A percentile compares a stretch with the other conserved stretches of the same genome.
phyloP scores from a whole-genome alignment of 92 coral and sea anemone species.

The Chrysogorgia sp. region DNA sequence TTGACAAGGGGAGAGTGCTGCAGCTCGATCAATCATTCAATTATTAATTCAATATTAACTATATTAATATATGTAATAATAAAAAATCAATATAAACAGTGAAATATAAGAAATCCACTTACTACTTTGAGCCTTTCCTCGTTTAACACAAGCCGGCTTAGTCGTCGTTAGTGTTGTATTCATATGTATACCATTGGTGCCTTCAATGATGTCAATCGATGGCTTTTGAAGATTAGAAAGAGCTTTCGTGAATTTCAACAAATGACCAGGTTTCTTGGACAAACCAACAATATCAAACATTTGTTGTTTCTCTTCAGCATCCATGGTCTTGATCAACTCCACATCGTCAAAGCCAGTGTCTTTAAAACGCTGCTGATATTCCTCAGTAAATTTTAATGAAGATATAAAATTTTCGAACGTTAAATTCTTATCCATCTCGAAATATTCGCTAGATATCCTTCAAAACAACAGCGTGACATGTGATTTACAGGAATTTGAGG shows the following conservation, averaged over 20 bases:
- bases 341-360: constrained; percentile 36
- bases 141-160: no score
- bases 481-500: not conserved
- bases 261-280: constrained; percentile 46
- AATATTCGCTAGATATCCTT: not conserved
- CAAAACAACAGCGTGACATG: not conserved
- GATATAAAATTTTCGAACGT: no score
- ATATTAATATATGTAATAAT: constrained; percentile 7
- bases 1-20: no score
- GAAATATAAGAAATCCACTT: constrained; percentile 20
- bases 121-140: no score
- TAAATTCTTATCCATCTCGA: no score
- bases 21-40: no score
- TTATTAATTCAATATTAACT: no score
- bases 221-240: not conserved
- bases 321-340: constrained; percentile 25
- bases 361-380: constrained; percentile 23
- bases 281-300: constrained; percentile 36
- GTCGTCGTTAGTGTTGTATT: no score
- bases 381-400: constrained; percentile 18
- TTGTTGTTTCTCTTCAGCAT: constrained; percentile 23
- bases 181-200: no score
- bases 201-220: no score
- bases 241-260: constrained; percentile 39
- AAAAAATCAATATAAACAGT: constrained; percentile 5